Percentiles rank a stretch among this genome's conserved stretches.
These are phyloP conservation scores for Falco concolor DNA, from an alignment of 2,797 vertebrate genomes.

Conservation along the genomic window DNA sequence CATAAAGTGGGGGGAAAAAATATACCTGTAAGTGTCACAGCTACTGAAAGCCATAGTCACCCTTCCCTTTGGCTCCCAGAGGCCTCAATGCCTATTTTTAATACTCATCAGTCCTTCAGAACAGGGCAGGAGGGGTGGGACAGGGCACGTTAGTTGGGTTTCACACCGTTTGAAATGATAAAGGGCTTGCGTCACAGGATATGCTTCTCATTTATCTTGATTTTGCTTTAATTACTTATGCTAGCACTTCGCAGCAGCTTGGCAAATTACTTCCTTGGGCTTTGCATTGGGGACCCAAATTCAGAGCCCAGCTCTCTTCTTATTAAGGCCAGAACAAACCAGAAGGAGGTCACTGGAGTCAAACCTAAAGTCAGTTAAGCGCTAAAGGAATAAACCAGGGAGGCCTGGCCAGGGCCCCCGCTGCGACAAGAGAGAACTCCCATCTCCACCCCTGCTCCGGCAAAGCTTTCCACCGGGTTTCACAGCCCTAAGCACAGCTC, in stretches of 20 bases:
- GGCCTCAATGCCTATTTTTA: background rate
- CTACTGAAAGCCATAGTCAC: rapidly evolving
- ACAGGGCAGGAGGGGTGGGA: background rate
- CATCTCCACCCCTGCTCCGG: too few relatives aligned
- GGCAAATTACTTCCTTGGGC: background rate
- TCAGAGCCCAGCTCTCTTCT: background rate
- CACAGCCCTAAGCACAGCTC: background rate
- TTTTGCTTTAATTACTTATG: background rate
- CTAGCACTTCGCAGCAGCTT: background rate
- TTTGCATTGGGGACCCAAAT: background rate
- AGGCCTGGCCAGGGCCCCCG: background rate
- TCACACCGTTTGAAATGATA: rapidly evolving
- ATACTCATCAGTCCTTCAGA: background rate
- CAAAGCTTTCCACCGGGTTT: background rate
- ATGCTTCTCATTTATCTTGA: rapidly evolving
- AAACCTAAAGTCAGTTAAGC: background rate
- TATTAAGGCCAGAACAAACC: background rate
- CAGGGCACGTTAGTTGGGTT: rapidly evolving
- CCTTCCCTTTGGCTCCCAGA: background rate
- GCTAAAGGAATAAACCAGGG: background rate
- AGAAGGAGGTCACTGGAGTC: background rate
- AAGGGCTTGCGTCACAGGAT: too few relatives aligned
- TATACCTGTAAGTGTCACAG: background rate
- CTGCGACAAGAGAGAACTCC: background rate
- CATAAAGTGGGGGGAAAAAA: background rate